Percentiles rank a stretch among this genome's conserved stretches.
Evolutionary conservation across 2,113 vertebrate species (phyloP).

Genomic region (Anthoscopus minutus): DNA sequence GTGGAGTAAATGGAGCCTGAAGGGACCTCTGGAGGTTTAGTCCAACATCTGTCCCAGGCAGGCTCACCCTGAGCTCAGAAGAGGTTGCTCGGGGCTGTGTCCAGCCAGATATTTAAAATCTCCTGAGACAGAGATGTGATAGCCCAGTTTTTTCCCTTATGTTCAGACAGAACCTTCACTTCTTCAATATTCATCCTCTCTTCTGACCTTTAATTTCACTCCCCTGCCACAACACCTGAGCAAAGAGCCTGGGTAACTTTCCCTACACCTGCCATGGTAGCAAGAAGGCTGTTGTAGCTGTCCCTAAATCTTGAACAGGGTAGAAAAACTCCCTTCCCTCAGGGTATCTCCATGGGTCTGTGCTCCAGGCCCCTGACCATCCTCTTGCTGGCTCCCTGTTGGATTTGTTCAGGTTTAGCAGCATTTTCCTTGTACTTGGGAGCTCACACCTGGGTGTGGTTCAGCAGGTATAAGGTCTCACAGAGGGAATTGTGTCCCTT

Average conservation of each 20-base stretch:
- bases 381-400: background rate
- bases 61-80: background rate
- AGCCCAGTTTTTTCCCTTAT: background rate
- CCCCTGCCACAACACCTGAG: background rate
- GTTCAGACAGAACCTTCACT: background rate
- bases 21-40: background rate
- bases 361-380: background rate
- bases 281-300: background rate
- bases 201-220: background rate
- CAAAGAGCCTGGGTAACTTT: background rate
- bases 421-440: background rate
- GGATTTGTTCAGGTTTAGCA: background rate
- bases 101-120: background rate
- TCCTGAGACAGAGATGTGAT: background rate
- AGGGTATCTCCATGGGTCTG: background rate
- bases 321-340: background rate
- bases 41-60: background rate
- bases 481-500: background rate
- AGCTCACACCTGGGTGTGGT: background rate
- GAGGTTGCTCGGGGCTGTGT: background rate
- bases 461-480: background rate
- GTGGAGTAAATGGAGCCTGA: background rate
- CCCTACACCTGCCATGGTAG: background rate
- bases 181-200: background rate
- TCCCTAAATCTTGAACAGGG: background rate